Conservation (phyloP, 1,140 invertebrate genomes). For the Drosophila lowei region DNA sequence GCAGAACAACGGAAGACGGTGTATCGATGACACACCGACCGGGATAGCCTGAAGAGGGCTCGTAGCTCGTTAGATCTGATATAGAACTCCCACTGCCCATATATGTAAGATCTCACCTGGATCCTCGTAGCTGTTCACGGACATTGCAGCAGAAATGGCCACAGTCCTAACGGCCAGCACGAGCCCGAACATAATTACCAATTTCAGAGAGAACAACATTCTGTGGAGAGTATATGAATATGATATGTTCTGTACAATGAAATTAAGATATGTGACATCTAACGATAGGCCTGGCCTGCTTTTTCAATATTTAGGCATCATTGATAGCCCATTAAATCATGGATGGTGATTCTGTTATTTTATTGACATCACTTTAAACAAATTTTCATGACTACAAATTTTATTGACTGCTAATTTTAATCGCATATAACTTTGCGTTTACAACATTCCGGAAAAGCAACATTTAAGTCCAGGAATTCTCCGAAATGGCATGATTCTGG, state of each 20-base stretch:
- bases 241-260: not conserved
- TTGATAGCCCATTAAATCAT: too few relatives aligned
- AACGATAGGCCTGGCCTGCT: too few relatives aligned
- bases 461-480: slow-evolving; percentile 26
- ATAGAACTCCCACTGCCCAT: too few relatives aligned
- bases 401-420: slow-evolving; percentile 13
- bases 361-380: too few relatives aligned
- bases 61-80: not conserved
- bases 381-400: not conserved
- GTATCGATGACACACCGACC: slow-evolving; percentile 50
- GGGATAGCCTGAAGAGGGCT: slow-evolving; percentile 32
- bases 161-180: not conserved
- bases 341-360: too few relatives aligned
- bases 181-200: too few relatives aligned
- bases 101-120: slow-evolving; percentile 22
- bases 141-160: not conserved
- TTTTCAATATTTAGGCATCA: too few relatives aligned
- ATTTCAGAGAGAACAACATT: too few relatives aligned
- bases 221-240: slow-evolving; percentile 1
- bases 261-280: too few relatives aligned
- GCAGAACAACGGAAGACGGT: slow-evolving; percentile 20
- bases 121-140: slow-evolving; percentile 31
- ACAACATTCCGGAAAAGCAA: slow-evolving; percentile 40
- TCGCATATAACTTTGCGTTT: slow-evolving; percentile 38
- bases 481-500: slow-evolving; percentile 31